These are phyloP conservation scores for Abrostola tripartita DNA, from an alignment of 2,888 invertebrate species.

Conservation along the genomic window DNA sequence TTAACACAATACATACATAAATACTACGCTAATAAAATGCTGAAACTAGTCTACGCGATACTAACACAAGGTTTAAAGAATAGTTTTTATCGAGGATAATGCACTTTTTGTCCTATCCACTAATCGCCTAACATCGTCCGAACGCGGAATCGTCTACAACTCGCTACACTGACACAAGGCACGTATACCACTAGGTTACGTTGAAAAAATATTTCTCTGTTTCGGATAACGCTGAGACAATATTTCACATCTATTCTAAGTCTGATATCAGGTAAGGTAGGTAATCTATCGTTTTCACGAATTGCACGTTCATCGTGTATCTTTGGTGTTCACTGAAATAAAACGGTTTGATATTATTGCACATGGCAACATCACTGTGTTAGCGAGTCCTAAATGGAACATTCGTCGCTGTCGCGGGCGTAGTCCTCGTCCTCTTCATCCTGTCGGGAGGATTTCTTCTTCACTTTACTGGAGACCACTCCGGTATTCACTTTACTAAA, in stretches of 20 bases:
- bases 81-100: conserved; percentile 57
- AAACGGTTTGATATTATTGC: conserved; percentile 54
- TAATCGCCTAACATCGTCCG: conserved; percentile 56
- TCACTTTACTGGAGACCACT: conserved; percentile 77
- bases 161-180: conserved; percentile 78
- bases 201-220: conserved; percentile 84
- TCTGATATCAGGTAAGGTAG: conserved; percentile 54
- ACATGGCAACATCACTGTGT: conserved; percentile 59
- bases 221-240: conserved; percentile 66
- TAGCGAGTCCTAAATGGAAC: conserved; percentile 86
- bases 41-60: conserved; percentile 76
- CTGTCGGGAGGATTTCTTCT: conserved; percentile 67
- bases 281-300: conserved; percentile 52
- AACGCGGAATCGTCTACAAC: conserved; percentile 56
- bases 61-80: conserved; percentile 61
- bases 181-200: conserved; percentile 83
- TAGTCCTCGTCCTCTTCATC: conserved; percentile 86
- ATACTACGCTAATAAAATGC: conserved; percentile 80
- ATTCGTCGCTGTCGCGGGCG: conserved; percentile 89
- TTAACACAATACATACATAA: conserved; percentile 66
- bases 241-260: conserved; percentile 62
- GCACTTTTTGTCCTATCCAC: conserved; percentile 54
- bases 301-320: conserved; percentile 68
- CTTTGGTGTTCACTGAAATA: conserved; percentile 79
- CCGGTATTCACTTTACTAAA: conserved; percentile 85